phyloP scores from a whole-genome alignment of 2,888 invertebrate genomes.

The Ectemnius continuus region DNA sequence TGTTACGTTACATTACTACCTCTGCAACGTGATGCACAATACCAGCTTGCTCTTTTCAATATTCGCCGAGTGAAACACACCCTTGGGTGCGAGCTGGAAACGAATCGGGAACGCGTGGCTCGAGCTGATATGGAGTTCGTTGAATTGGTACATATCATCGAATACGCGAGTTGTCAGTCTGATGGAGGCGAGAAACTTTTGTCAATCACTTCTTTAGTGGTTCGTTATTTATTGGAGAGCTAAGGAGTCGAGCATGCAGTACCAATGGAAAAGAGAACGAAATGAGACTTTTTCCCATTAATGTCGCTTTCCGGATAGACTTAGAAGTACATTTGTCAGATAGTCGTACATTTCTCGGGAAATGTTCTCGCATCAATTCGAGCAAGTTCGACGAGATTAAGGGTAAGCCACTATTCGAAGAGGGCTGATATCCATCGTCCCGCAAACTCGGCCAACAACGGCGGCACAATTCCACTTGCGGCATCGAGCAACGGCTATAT shows the following conservation, averaged over 20 bases:
- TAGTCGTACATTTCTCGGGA: neutral
- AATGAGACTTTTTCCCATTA: no score
- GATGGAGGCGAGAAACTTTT: no score
- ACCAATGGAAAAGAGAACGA: no score
- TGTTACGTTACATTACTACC: conserved; percentile 12
- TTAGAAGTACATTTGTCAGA: neutral
- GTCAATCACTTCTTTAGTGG: no score
- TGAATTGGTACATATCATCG: no score
- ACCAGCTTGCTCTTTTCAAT: conserved; percentile 23
- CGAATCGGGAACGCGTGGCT: conserved; percentile 13
- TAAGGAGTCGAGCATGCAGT: no score
- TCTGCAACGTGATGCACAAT: neutral
- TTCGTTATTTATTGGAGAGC: no score
- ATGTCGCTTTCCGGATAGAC: no score
- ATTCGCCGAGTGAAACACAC: conserved; percentile 17
- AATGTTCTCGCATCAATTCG: neutral
- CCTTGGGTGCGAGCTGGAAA: conserved; percentile 2
- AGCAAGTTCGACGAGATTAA: conserved; percentile 42
- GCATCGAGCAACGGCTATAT: conserved; percentile 33
- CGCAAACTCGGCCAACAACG: conserved; percentile 38
- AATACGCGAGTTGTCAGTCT: no score
- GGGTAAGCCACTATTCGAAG: conserved; percentile 40
- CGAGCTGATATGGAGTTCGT: no score
- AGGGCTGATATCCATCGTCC: conserved; percentile 28
- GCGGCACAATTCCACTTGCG: conserved; percentile 36